Conservation (phyloP, 2,797 vertebrate species). For the Pygocentrus nattereri region DNA sequence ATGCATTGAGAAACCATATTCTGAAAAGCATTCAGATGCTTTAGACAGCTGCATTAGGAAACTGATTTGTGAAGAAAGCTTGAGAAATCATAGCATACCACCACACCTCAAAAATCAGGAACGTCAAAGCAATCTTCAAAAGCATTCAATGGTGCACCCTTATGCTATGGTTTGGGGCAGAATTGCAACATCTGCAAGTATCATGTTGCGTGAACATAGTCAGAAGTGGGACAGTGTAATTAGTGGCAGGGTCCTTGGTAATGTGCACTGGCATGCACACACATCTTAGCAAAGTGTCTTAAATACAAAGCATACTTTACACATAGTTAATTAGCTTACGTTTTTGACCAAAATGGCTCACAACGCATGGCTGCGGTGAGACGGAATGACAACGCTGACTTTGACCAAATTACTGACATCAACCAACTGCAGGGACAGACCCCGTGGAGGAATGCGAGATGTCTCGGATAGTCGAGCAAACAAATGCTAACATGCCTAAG, state of each 20-base stretch:
- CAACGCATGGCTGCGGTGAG: background rate
- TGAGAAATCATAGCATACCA: conserved; percentile 6
- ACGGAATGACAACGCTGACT: background rate
- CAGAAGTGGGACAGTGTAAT: conserved; percentile 28
- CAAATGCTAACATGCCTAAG: conserved; percentile 11
- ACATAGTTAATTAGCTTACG: conserved; percentile 4
- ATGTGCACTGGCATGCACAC: conserved; percentile 4
- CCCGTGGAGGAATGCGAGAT: background rate
- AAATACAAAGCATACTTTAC: conserved; percentile 20
- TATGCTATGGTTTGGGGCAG: conserved; percentile 7
- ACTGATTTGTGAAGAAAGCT: background rate
- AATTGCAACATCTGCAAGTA: conserved; percentile 18
- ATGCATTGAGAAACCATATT: conserved; percentile 4
- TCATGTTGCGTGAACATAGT: conserved; percentile 29
- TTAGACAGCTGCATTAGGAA: background rate
- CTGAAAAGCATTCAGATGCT: background rate
- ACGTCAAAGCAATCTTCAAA: conserved; percentile 20
- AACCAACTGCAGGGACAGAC: conserved; percentile 7
- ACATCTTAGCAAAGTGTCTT: background rate
- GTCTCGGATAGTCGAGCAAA: conserved; percentile 17
- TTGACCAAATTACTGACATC: background rate
- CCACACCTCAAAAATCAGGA: conserved; percentile 20
- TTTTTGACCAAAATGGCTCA: conserved; percentile 1
- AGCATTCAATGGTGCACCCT: background rate
- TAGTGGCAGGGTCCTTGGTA: conserved; percentile 24